These are phyloP conservation scores for Syrphus vitripennis DNA, from an alignment of 2,888 invertebrate genomes.

Conservation along the genomic window DNA sequence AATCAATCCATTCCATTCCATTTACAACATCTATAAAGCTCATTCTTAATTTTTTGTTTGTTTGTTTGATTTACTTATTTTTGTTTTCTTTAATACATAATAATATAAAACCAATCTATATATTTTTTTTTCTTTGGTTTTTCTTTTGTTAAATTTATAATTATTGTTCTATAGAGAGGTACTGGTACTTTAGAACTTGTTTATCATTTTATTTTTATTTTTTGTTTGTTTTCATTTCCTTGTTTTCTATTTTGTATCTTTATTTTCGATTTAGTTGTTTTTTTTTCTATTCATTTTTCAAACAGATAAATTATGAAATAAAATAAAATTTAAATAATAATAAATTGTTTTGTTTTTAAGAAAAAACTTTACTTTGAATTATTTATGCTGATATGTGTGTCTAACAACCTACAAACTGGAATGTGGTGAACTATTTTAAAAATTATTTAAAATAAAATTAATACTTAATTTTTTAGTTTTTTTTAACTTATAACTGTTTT, in stretches of 20 bases:
- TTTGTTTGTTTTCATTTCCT: constrained; percentile 40
- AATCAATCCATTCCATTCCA: constrained; percentile 33
- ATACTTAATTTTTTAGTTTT: constrained; percentile 13
- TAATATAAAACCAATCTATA: constrained; percentile 25
- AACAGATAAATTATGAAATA: neutral
- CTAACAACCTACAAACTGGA: constrained; percentile 70
- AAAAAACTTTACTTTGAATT: constrained; percentile 3
- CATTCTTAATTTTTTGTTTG: constrained; percentile 28
- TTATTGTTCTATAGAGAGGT: constrained; percentile 61
- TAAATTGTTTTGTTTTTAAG: too few relatives aligned
- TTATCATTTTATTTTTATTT: constrained; percentile 11
- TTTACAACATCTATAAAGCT: constrained; percentile 42
- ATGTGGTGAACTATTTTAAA: constrained; percentile 65
- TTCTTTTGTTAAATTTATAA: constrained; percentile 13
- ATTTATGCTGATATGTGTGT: constrained; percentile 68
- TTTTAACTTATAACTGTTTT: too few relatives aligned
- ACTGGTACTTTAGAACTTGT: constrained; percentile 67
- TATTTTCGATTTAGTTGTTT: constrained; percentile 3
- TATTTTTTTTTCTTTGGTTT: constrained; percentile 13
- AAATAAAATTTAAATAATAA: neutral
- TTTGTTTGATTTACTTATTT: constrained; percentile 7
- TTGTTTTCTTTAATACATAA: constrained; percentile 9
- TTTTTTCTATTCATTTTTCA: neutral
- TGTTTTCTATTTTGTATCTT: constrained; percentile 45
- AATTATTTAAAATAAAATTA: constrained; percentile 38